Evolutionary conservation across 1,140 invertebrate species (phyloP), one percentile per base, ranked within the genome.

Genomic region (Aporrectodea caliginosa): DNA sequence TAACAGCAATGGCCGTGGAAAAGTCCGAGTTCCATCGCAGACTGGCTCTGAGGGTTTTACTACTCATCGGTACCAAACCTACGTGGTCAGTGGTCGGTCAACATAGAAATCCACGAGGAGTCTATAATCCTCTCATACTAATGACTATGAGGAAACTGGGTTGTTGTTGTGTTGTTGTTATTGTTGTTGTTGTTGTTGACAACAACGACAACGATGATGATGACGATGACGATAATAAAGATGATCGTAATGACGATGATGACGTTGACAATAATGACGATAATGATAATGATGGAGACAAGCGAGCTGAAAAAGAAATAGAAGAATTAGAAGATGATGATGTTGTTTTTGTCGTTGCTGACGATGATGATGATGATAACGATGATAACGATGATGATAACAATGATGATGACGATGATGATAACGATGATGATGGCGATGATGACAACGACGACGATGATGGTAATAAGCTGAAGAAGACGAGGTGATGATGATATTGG

Each of bases 1-100:
- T 95, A 82, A 92, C 96, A 35, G 95, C 95, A 0, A 91, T 95
- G 16, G 93, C 94, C 0, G 92, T 96, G 0, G 94, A 97, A 88
- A 92, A 94, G 83, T 92, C 92, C 81, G 92, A 93, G 85, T 87
- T 97, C 12, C 95, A 97, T 82, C 92, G 92, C 83, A 90, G 95
- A 79, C 92, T 97, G 1, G 95, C 95, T 0, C 87, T 97, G 27
- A 90, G 91, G 82, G 92, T 94, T 1, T 92, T 97, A 75, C 91
- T 92, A 78, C 86, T 92, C 16, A 91, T 95, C 58, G 95, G 95
- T 35, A 84, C 89, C 2, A 88, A 88, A 72, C 89, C 90, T 16
- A 85, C 85, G 78, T 83, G 84, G 85, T 86, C 6, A 58, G 43
- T 58, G 22, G 6, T 16, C n/a, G 71, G 35, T 30, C 72, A n/a